Percentiles rank a stretch among this genome's conserved stretches.
phyloP scores from a whole-genome alignment of 92 coral and sea anemone genomes.

The Porites rus region DNA sequence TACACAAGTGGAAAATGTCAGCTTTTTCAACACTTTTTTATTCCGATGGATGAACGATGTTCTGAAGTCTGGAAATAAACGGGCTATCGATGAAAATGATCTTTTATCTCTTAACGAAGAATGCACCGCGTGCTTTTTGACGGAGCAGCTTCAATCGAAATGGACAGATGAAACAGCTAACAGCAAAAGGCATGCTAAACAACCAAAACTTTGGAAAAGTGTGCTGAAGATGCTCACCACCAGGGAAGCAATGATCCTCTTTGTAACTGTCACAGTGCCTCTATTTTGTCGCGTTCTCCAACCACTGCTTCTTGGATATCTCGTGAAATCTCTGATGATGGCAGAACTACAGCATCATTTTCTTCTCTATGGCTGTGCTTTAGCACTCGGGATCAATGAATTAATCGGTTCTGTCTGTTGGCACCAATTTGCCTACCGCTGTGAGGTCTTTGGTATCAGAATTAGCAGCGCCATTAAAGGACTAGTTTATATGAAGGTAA shows the following conservation, averaged over 20 bases:
- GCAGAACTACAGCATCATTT: background rate
- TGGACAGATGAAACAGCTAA: background rate
- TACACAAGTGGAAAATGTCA: background rate
- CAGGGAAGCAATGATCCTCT: background rate
- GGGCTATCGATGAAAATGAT: background rate
- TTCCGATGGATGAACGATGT: background rate
- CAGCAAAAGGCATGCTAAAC: background rate
- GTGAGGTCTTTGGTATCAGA: slow-evolving; percentile 2
- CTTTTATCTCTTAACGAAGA: background rate
- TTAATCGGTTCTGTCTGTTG: background rate
- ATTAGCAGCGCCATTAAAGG: background rate
- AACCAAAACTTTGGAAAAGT: background rate
- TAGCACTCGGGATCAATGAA: background rate
- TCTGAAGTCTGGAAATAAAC: background rate
- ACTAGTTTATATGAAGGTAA: background rate
- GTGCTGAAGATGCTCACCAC: background rate
- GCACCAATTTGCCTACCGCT: slow-evolving; percentile 1
- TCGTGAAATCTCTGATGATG: background rate
- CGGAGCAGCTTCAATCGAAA: background rate
- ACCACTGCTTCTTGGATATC: slow-evolving; percentile 1
- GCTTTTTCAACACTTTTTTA: background rate
- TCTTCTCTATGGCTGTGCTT: background rate
- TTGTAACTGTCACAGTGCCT: background rate
- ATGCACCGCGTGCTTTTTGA: background rate
- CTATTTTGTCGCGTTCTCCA: background rate